Base-by-base conservation (phyloP, 2,888 invertebrate genomes). In the Eledona agricola region DNA sequence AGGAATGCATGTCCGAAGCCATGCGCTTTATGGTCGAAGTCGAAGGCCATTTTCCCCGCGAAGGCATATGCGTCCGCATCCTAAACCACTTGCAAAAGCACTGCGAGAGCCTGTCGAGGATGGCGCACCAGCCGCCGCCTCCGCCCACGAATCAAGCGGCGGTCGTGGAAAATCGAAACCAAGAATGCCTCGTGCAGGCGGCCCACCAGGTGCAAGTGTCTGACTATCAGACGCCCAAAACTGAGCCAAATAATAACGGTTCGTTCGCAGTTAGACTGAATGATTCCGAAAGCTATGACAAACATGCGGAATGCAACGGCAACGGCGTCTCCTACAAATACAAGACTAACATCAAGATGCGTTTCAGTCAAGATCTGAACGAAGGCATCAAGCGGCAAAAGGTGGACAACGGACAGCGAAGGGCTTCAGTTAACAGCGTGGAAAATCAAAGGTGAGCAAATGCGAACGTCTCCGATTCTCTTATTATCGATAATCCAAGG, bases 311-410 rank as follows among this genome's bases (percentile, higher is more conserved):
- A 28, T 59, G 38, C 12, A 64, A 61, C 34, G 66, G 67, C 4
- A 60, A 51, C 9, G 64, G 65, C 4, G 67, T 76, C n/a, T 84
- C 84, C 1, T 96, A 95, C 79, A 96, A 96, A 78, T 96, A 94
- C 79, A 96, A 96, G 78, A 95, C 91, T 67, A 91, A 89, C 71
- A 96, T 96, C 61, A 93, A 95, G 70, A 87, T 94, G 72, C 81
- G 96, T 51, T 96, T 96, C 56, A 75, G 67, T 23, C 76, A 77
- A 49, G 77, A 77, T 57, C 58, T 73, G 62, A 79, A 78, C 31
- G 67, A 68, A 17, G 61, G 60, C 20, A 45, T 63, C 6, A 71
- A 71, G 53, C 62, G 65, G 26, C 63, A 64, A 38, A 70, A 69
- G 52, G 29, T 65, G 32, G 50, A 66, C 23, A 64, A 64, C 23